These are phyloP conservation scores for Neomonachus schauinslandi DNA, from an alignment of 2,113 vertebrate genomes.

Conservation along the genomic window DNA sequence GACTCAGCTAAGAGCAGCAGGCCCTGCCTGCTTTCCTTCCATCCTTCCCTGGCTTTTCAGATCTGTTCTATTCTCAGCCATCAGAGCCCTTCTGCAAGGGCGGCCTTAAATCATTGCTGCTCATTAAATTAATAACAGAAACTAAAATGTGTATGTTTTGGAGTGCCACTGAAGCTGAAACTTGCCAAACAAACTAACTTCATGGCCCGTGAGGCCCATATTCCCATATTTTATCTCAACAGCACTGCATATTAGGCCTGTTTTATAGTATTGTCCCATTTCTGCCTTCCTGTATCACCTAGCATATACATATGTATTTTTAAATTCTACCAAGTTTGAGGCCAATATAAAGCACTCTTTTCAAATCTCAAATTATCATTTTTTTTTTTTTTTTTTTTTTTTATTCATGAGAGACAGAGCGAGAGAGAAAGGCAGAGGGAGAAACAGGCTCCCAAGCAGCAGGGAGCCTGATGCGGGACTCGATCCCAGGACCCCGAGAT, in stretches of 20 bases:
- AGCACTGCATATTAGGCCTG: not conserved
- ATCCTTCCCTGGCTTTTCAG: not conserved
- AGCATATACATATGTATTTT: constrained; percentile 8
- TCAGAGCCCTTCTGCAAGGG: not conserved
- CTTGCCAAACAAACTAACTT: not conserved
- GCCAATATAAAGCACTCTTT: constrained; percentile 59
- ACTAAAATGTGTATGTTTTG: not conserved
- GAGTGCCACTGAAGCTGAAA: not conserved
- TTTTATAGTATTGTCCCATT: constrained; percentile 27
- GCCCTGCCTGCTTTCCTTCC: not conserved
- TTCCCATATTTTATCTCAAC: not conserved
- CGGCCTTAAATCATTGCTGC: constrained; percentile 40
- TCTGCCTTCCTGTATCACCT: constrained; percentile 44
- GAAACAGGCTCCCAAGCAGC: too few species aligned
- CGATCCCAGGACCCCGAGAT: too few species aligned
- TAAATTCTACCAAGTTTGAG: constrained; percentile 65
- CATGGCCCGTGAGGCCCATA: not conserved
- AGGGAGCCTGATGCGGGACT: too few species aligned
- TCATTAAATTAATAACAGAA: constrained; percentile 49
- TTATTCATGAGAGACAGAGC: too few species aligned
- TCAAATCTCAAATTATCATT: constrained; percentile 73
- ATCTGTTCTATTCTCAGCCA: not conserved
- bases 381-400: too few species aligned
- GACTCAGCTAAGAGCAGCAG: not conserved
- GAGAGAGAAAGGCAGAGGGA: too few species aligned